These are phyloP conservation scores for Xanthorhoe spadicearia DNA, from an alignment of 2,888 invertebrate species.

Conservation along the genomic window DNA sequence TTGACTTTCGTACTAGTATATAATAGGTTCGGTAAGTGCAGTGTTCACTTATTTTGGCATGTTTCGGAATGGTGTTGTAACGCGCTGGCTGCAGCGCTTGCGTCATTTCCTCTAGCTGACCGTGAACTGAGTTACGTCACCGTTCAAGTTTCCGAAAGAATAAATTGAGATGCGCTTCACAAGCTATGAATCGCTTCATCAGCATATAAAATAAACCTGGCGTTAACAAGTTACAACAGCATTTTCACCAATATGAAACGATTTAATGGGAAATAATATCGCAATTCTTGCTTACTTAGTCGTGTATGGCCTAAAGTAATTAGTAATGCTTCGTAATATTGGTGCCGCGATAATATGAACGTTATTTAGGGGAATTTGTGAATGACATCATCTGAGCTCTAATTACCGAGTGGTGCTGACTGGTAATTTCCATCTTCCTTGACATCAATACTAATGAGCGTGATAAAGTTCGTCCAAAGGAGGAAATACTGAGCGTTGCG, in stretches of 20 bases:
- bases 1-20: constrained; percentile 40
- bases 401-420: constrained; percentile 47
- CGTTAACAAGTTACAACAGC: constrained; percentile 16
- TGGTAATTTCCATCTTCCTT: constrained; percentile 36
- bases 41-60: constrained; percentile 67
- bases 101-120: constrained; percentile 83
- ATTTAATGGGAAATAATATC: constrained; percentile 13
- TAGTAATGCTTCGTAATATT: constrained; percentile 38
- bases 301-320: constrained; percentile 34
- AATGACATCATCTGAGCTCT: constrained; percentile 54
- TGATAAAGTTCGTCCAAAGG: constrained; percentile 11
- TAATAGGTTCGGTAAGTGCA: constrained; percentile 40
- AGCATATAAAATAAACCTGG: constrained; percentile 21
- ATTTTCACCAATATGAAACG: constrained; percentile 13
- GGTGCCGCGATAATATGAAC: constrained; percentile 45
- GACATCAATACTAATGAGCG: constrained; percentile 29
- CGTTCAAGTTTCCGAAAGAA: constrained; percentile 53
- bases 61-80: constrained; percentile 64
- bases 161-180: constrained; percentile 30
- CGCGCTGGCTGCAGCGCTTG: constrained; percentile 68
- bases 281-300: constrained; percentile 32
- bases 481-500: constrained; percentile 16
- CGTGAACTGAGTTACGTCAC: constrained; percentile 82
- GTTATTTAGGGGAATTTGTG: constrained; percentile 53
- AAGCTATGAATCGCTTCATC: constrained; percentile 11